Base-by-base conservation (phyloP, 1,140 invertebrate genomes). In the Drosophila orena region DNA sequence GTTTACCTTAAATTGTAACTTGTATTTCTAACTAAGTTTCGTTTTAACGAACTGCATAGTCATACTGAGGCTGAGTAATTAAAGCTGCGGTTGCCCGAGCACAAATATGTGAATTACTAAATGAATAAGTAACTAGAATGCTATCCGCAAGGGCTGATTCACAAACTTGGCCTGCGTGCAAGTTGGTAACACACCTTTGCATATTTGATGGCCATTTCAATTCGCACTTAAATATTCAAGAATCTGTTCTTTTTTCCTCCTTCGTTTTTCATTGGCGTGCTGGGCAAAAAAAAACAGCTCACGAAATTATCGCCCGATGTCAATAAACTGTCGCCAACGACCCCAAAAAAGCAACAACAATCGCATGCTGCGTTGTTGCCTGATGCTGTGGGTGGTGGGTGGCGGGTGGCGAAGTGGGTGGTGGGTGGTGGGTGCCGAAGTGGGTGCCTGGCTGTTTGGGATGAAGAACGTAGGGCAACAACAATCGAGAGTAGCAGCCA, bases 271-370 rank as follows among this genome's bases (percentile, higher is more conserved):
- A 38, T 12, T 34, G 11, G 35, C 4, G 24, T n/a, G 27, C 20
- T 34, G 35, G 44, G 7, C 7, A 2, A 8, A 8, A 54, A 69
- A 53, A 60, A 54, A 22, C 57, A 61, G 34, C 46, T 35, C 46
- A 62, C 37, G 27, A 73, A 73, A 74, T 74, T 74, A 74, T 74
- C 70, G 69, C 70, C 6, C 35, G 57, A 73, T 53, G 70, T 74
- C 69, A 74, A 74, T 74, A 74, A 74, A 74, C 70, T 73, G 70
- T 61, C 42, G 27, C 64, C 65, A 44, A 49, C 68, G 68, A 71
- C 52, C 68, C 65, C 47, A 69, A 69, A 66, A 68, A 22, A 65
- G n/a, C 27, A 68, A 30, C 37, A 72, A 34, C 69, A 30, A 24
- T 5, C 24, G n/a, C 8, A 17, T 8, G 30, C 11, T 50, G 27